Evolutionary conservation across 1,140 invertebrate species (phyloP), one percentile per base, ranked within the genome.

Genomic region (Drosophila santomea): DNA sequence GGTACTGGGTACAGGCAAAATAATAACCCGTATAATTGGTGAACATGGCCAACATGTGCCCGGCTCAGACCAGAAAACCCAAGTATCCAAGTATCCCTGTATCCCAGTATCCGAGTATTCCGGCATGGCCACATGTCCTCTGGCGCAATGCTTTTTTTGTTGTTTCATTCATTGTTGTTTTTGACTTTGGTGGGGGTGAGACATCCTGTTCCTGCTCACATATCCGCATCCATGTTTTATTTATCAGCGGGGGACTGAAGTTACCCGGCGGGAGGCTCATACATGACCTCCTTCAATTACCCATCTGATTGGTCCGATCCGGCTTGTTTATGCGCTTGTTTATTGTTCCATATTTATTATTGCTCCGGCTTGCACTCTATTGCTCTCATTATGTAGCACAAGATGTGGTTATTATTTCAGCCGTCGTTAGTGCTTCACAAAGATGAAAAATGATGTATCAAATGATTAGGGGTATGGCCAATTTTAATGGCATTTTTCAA

Each of bases 11-110:
- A 72, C 61, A 78, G 45, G 62, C 67, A 72, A 89, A 74, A 89
- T 89, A 84, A 89, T 83, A 90, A 88, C 84, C 84, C 73, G 62
- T 83, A 89, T 89, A 89, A 89, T 89, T 89, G 84, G 84, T 84
- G 73, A 74, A 83, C 84, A 89, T 89, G 75, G 55, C 62, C 71
- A 66, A 69, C 69, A 82, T 88, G 63, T 68, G 74, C 63, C 55
- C 43, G 50, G 20, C 36, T 43, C 62, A 76, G 74, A 76, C 50
- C 32, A 7, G 32, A 14, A 52, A 50, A 28, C 47, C 47, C 47
- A 28, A 14, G 23, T 4, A 44, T 28, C n/a, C 56, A 55, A 38
- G 28, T 39, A n/a, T 32, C 8, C 32, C 32, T 10, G 32, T 32
- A 32, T 32, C 8, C 25, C 25, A 4, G 25, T 25, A 25, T 25